These are phyloP conservation scores for Macaria notata DNA, from an alignment of 2,888 invertebrate species.

Conservation along the genomic window DNA sequence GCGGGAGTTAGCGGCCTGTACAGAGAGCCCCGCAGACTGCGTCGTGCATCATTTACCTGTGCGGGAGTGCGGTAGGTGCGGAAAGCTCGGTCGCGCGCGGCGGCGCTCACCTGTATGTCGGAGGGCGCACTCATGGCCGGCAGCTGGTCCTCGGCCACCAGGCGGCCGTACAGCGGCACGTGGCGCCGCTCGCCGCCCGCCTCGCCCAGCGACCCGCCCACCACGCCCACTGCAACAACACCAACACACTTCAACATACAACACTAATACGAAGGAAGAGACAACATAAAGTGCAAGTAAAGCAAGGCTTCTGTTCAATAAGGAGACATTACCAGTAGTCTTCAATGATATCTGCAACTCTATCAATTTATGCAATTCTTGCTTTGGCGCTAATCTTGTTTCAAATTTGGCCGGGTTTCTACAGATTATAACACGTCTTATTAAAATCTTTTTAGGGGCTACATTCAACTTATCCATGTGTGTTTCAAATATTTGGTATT, in stretches of 20 bases:
- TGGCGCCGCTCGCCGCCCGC: constrained; percentile 84
- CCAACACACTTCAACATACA: constrained; percentile 4
- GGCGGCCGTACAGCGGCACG: constrained; percentile 93
- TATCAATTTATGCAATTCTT: too few species aligned
- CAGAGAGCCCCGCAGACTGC: constrained; percentile 55
- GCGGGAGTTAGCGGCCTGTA: constrained; percentile 24
- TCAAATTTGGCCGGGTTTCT: too few species aligned
- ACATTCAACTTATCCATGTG: too few species aligned
- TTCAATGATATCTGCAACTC: too few species aligned
- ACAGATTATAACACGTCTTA: too few species aligned
- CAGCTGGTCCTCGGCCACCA: constrained; percentile 95
- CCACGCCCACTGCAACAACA: constrained; percentile 74
- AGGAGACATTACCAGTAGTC: too few species aligned
- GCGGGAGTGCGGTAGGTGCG: constrained; percentile 73
- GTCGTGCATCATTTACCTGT: constrained; percentile 80
- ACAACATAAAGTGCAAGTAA: too few species aligned
- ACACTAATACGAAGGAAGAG: too few species aligned
- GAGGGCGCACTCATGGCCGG: constrained; percentile 83
- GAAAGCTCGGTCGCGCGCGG: constrained; percentile 79
- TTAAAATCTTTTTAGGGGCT: too few species aligned
- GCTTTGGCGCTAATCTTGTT: too few species aligned
- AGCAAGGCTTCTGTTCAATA: too few species aligned
- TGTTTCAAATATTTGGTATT: too few species aligned
- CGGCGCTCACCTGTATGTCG: constrained; percentile 84
- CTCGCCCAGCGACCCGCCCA: constrained; percentile 74